A percentile compares a stretch with the other conserved stretches of the same genome.
Evolutionary conservation across 2,888 invertebrate species (phyloP).

Genomic region (Caenorhabditis auriculariae): DNA sequence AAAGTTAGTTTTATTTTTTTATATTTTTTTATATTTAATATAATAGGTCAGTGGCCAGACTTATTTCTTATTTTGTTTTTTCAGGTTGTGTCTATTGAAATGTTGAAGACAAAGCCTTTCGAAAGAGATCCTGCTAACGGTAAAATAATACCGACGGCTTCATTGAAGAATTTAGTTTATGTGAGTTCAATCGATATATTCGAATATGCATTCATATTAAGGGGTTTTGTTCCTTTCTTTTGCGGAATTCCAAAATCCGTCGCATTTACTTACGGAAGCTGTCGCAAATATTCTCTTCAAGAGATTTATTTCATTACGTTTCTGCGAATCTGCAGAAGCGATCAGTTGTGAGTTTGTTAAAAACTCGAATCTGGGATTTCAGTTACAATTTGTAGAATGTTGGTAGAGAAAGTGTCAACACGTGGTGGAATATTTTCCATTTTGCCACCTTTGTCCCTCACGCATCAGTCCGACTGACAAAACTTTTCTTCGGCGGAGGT

Average conservation of each 20-base stretch:
- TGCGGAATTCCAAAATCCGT: conserved; percentile 12
- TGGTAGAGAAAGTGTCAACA: neutral
- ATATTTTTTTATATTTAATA: no score
- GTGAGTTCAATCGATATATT: conserved; percentile 1
- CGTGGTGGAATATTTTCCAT: conserved; percentile 32
- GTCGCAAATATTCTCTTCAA: no score
- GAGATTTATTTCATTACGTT: conserved; percentile 30
- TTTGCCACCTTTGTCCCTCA: conserved; percentile 24
- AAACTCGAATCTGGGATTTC: no score
- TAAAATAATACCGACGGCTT: conserved; percentile 18
- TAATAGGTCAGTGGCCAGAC: no score
- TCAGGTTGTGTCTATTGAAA: conserved; percentile 15
- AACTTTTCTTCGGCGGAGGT: conserved; percentile 14
- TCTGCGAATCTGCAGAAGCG: conserved; percentile 6
- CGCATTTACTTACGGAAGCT: conserved; percentile 17
- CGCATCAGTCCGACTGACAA: conserved; percentile 16
- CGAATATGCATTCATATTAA: neutral
- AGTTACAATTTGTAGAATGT: conserved; percentile 10
- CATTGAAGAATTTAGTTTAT: conserved; percentile 12
- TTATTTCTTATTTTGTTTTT: neutral
- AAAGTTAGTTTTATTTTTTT: no score
- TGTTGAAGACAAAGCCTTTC: conserved; percentile 18
- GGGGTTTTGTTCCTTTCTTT: conserved; percentile 23
- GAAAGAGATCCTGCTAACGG: conserved; percentile 14
- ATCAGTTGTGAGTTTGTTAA: conserved; percentile 2